A percentile compares a stretch with the other conserved stretches of the same genome.
Conservation (phyloP, 2,113 vertebrate genomes). For the Coptodon bakossiorum region DNA sequence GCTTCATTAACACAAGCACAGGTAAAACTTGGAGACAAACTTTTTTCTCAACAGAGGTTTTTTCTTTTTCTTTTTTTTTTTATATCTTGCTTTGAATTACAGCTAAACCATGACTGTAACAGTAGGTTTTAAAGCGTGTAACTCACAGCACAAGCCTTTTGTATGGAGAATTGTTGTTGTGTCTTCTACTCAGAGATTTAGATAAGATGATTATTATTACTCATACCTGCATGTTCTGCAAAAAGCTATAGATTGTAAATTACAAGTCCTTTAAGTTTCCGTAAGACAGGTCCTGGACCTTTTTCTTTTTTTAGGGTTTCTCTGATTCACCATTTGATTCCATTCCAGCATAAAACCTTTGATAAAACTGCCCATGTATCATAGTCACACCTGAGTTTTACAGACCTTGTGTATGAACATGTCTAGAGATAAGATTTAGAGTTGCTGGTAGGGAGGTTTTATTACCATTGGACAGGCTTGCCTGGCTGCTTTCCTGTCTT, state of each 20-base stretch:
- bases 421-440: background rate
- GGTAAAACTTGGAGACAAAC: constrained; percentile 26
- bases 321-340: background rate
- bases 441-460: background rate
- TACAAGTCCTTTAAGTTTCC: background rate
- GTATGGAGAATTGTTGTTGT: background rate
- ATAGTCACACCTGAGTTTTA: background rate
- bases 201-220: background rate
- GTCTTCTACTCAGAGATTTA: background rate
- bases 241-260: background rate
- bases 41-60: background rate
- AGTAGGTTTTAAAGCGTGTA: background rate
- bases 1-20: constrained; percentile 41
- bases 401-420: background rate
- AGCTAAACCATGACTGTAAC: background rate
- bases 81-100: background rate
- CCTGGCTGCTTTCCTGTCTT: background rate
- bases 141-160: background rate
- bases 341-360: background rate
- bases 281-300: background rate
- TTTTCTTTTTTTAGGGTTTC: background rate
- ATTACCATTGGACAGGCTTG: background rate
- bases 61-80: background rate
- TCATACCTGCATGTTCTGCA: background rate
- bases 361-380: background rate